Conservation (phyloP, 2,888 invertebrate genomes). For the Drosophila nigritarsus region DNA sequence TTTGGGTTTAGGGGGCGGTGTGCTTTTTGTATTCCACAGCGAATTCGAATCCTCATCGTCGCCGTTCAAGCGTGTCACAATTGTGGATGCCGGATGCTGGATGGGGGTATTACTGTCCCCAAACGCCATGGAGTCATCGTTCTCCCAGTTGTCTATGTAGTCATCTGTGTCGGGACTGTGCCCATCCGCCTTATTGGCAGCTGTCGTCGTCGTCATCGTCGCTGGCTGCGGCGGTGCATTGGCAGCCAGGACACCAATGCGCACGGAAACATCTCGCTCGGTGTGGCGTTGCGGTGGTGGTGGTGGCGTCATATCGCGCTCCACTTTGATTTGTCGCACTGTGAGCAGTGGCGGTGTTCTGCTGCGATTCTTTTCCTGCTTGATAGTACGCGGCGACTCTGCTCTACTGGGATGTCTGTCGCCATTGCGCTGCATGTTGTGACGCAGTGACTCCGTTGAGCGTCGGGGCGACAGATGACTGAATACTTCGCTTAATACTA, state of each 20-base stretch:
- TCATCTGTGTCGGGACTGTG: conserved; percentile 84
- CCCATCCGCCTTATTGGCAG: conserved; percentile 38
- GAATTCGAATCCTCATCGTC: conserved; percentile 72
- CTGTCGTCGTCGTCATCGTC: not conserved
- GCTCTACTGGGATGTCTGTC: conserved; percentile 15
- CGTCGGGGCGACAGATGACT: conserved; percentile 22
- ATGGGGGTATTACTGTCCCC: conserved; percentile 65
- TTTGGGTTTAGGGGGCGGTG: conserved; percentile 65
- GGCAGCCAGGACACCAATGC: conserved; percentile 40
- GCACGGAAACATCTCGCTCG: conserved; percentile 26
- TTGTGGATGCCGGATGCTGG: conserved; percentile 4
- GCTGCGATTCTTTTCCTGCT: conserved; percentile 59
- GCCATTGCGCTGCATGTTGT: conserved; percentile 38
- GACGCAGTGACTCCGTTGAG: conserved; percentile 13
- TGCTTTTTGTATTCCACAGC: conserved; percentile 69
- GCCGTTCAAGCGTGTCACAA: conserved; percentile 23
- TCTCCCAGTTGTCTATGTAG: conserved; percentile 85
- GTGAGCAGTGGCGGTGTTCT: conserved; percentile 51
- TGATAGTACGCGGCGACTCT: conserved; percentile 38
- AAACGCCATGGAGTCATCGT: conserved; percentile 81
- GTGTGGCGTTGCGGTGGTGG: not conserved
- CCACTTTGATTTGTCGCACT: conserved; percentile 53
- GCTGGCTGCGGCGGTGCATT: conserved; percentile 44
- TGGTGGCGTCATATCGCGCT: conserved; percentile 57
- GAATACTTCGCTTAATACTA: conserved; percentile 57